Evolutionary conservation across 1,140 invertebrate genomes (phyloP).

Genomic region (Spodoptera litura): DNA sequence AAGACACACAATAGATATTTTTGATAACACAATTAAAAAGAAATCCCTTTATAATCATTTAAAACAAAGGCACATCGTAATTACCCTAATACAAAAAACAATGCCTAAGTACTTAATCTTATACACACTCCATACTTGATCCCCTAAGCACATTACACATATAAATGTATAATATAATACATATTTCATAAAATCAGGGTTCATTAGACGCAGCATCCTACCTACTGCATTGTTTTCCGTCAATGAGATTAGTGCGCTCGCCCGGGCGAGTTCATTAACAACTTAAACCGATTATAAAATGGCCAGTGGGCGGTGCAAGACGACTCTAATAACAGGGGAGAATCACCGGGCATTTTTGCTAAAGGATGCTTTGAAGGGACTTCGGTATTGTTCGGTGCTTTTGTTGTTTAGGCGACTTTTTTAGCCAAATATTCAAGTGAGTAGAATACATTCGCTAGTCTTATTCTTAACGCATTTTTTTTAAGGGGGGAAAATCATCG

Average conservation of each 20-base stretch:
- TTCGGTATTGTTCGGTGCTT: background rate
- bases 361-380: background rate
- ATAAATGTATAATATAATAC: background rate
- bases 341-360: background rate
- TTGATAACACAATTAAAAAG: too few relatives aligned
- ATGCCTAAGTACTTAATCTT: background rate
- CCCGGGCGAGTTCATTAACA: slow-evolving; percentile 32
- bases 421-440: background rate
- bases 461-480: too few relatives aligned
- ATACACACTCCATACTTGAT: background rate
- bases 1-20: too few relatives aligned
- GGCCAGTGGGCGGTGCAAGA: slow-evolving; percentile 30
- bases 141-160: slow-evolving; percentile 13
- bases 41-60: background rate
- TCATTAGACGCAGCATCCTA: slow-evolving; percentile 9
- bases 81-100: background rate
- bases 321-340: slow-evolving; percentile 32
- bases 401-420: too few relatives aligned
- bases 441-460: too few relatives aligned
- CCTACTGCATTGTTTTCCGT: slow-evolving; percentile 23
- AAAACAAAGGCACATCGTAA: background rate
- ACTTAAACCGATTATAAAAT: slow-evolving; percentile 36
- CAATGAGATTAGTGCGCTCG: slow-evolving; percentile 36
- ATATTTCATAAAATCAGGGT: slow-evolving; percentile 28
- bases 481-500: too few relatives aligned